Conservation (phyloP, 1,140 invertebrate genomes). For the Reticulitermes speratus region DNA sequence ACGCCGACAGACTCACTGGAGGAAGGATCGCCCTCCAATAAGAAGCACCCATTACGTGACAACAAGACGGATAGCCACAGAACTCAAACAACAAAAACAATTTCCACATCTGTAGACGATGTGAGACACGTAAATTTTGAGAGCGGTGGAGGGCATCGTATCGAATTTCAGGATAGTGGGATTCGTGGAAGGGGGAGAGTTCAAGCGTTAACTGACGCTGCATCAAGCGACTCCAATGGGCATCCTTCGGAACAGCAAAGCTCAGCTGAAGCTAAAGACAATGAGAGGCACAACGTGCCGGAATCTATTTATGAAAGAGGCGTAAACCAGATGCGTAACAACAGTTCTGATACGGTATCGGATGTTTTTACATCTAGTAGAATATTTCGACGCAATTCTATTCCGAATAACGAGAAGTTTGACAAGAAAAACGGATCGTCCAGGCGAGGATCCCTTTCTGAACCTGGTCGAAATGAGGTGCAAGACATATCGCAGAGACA, state of each 20-base stretch:
- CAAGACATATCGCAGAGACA: background rate
- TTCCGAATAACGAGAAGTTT: background rate
- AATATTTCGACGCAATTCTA: background rate
- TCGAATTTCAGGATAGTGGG: background rate
- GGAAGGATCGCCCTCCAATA: background rate
- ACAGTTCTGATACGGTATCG: background rate
- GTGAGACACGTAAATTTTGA: background rate
- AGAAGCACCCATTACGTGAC: background rate
- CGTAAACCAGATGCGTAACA: background rate
- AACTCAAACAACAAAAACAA: background rate
- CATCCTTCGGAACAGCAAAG: background rate
- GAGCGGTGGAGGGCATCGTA: background rate
- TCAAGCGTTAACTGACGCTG: background rate
- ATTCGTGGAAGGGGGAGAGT: background rate
- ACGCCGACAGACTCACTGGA: conserved; percentile 16
- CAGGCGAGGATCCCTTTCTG: background rate
- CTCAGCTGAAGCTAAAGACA: background rate
- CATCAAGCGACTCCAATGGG: background rate
- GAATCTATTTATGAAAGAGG: background rate
- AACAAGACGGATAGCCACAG: background rate
- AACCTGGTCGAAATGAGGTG: background rate
- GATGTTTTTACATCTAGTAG: background rate
- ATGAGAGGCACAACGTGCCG: background rate
- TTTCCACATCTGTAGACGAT: background rate
- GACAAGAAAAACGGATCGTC: background rate